Evolutionary conservation across 2,888 invertebrate genomes (phyloP).

Genomic region (Balanococcus diminutus): DNA sequence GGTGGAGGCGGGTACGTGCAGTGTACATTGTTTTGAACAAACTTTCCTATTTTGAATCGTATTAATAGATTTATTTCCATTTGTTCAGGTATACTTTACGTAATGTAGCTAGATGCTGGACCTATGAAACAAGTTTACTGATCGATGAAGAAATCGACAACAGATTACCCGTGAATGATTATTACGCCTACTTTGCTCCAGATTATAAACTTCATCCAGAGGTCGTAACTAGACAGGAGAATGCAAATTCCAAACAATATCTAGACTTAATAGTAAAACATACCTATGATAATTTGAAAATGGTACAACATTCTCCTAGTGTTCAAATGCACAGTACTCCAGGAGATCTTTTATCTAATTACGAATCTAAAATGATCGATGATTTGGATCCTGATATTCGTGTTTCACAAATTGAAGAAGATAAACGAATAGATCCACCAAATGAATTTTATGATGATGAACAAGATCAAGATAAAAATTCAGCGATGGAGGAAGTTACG

Average conservation of each 20-base stretch:
- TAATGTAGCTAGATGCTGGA: constrained; percentile 99
- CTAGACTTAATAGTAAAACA: constrained; percentile 85
- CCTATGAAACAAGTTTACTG: constrained; percentile 93
- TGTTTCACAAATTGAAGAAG: constrained; percentile 77
- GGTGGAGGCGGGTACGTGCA: constrained; percentile 73
- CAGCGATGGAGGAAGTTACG: constrained; percentile 31
- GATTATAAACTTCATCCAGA: constrained; percentile 96
- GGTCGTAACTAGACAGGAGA: constrained; percentile 82
- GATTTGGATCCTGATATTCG: constrained; percentile 84
- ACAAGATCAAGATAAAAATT: constrained; percentile 76
- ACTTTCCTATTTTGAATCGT: not conserved
- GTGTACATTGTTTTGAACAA: not conserved
- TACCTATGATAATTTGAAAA: constrained; percentile 90
- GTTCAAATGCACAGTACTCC: constrained; percentile 98
- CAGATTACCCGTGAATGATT: constrained; percentile 94
- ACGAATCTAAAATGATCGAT: constrained; percentile 63
- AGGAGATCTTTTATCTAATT: constrained; percentile 62
- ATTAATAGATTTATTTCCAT: too few relatives aligned
- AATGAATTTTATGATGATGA: constrained; percentile 92
- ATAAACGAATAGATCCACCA: constrained; percentile 80
- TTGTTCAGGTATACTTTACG: constrained; percentile 80
- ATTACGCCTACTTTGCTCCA: constrained; percentile 95
- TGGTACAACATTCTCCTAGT: constrained; percentile 90
- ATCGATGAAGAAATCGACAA: constrained; percentile 92
- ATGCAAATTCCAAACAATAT: constrained; percentile 95